These are phyloP conservation scores for Eulacestoma nigropectus DNA, from an alignment of 2,113 vertebrate genomes.

Conservation along the genomic window DNA sequence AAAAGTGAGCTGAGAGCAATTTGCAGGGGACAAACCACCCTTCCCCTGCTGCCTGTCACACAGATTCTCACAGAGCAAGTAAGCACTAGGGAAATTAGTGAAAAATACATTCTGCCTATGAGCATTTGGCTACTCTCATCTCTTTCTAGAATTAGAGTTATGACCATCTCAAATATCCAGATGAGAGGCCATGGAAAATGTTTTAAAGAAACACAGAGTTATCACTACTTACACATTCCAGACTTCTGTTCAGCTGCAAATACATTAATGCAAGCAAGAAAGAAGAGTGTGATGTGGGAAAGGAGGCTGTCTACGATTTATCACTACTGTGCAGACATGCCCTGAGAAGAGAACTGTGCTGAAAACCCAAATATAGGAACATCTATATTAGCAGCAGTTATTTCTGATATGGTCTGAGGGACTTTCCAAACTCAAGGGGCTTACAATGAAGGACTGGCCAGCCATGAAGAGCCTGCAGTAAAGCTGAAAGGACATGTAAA, in stretches of 20 bases:
- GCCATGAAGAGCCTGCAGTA: constrained; percentile 54
- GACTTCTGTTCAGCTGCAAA: constrained; percentile 58
- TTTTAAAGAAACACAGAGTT: constrained; percentile 54
- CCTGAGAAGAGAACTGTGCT: constrained; percentile 47
- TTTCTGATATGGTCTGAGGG: constrained; percentile 60
- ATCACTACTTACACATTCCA: constrained; percentile 63
- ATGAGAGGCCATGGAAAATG: constrained; percentile 42
- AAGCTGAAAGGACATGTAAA: constrained; percentile 61
- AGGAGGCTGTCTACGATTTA: constrained; percentile 60
- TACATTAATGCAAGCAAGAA: constrained; percentile 61
- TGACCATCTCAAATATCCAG: constrained; percentile 56
- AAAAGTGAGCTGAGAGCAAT: neutral
- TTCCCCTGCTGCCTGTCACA: neutral
- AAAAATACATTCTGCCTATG: neutral
- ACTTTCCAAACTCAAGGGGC: constrained; percentile 56
- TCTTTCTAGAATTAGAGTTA: constrained; percentile 48
- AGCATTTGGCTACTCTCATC: constrained; percentile 7
- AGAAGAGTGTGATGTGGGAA: constrained; percentile 53
- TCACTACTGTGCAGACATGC: constrained; percentile 63
- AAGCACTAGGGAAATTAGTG: neutral
- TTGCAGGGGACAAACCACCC: neutral
- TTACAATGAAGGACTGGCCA: constrained; percentile 52
- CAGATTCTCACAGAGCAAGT: neutral
- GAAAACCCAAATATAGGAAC: constrained; percentile 63
- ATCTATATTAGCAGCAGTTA: constrained; percentile 51